These are phyloP conservation scores for Corythornis leucogaster DNA, from an alignment of 2,797 vertebrate genomes.

Conservation along the genomic window DNA sequence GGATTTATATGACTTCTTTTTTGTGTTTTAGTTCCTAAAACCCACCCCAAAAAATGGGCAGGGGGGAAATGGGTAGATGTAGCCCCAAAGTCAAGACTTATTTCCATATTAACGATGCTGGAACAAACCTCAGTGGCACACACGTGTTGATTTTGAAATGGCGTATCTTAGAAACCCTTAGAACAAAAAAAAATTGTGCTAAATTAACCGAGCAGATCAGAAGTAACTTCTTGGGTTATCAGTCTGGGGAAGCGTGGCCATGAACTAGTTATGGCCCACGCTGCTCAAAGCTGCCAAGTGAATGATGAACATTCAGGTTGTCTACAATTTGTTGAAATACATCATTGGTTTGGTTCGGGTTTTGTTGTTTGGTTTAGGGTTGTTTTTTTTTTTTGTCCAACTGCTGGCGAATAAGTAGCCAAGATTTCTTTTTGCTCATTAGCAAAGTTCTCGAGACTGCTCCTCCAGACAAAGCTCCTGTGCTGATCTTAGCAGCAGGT, in stretches of 20 bases:
- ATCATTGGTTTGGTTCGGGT: accelerated
- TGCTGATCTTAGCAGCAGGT: neutral
- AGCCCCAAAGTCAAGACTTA: neutral
- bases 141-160: accelerated
- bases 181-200: accelerated
- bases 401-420: neutral
- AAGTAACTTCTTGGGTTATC: accelerated
- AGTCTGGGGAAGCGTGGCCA: accelerated
- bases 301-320: accelerated
- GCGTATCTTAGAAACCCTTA: neutral
- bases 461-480: neutral
- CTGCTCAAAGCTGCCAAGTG: neutral
- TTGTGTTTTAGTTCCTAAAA: neutral
- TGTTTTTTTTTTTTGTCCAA: neutral
- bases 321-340: neutral
- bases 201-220: neutral
- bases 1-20: neutral
- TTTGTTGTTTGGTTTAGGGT: neutral
- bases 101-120: accelerated
- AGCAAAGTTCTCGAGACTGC: accelerated
- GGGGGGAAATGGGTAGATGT: neutral
- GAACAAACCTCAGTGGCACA: neutral
- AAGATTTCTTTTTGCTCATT: neutral
- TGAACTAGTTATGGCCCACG: accelerated
- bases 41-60: neutral